Base-by-base conservation (phyloP, 1,140 invertebrate genomes). In the Diploscapter pachys region DNA sequence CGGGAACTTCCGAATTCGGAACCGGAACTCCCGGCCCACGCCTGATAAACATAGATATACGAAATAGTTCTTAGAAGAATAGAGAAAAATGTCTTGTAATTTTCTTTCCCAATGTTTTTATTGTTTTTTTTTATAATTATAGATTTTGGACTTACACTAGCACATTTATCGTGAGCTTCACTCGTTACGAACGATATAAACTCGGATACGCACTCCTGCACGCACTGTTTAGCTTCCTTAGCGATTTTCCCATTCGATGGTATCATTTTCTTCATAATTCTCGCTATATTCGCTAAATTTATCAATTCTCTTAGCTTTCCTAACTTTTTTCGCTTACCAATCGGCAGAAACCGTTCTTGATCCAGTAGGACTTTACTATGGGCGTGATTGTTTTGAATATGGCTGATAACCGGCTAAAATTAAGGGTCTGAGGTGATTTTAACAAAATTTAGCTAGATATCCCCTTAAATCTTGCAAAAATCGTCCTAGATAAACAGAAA, bases 171-270 rank as follows among this genome's bases (percentile, higher is more conserved):
- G 56, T 79, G 77, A 4, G 83, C 83, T 89, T 99, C 96, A 83
- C 94, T 96, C 0, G 96, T 99, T 64, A 99, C 95, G 85, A 99
- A 99, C 79, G 94, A 96, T 82, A 99, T 97, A 85, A 99, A 99
- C 86, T 99, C 97, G 0, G 95, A 98, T 56, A 99, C 96, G 89
- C 96, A 99, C 87, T 99, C 97, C 87, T 99, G 97, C 31, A 99
- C 93, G 89, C 95, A 98, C 88, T 99, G 96, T 80, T 98, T 90
- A 0, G 96, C 95, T 89, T 99, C 97, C 89, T 99, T 99, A 0
- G 96, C 94, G 82, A 93, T 91, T 89, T 99, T 99, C 82, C 95
- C 96, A 80, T 92, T 91, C 77, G 93, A 91, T 4, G 96, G 96
- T 80, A 99, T 95, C 4, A 94, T 93, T 85, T 92, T 91, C 87